Evolutionary conservation across 2,888 invertebrate species (phyloP).

Genomic region (Nephrotoma flavescens): DNA sequence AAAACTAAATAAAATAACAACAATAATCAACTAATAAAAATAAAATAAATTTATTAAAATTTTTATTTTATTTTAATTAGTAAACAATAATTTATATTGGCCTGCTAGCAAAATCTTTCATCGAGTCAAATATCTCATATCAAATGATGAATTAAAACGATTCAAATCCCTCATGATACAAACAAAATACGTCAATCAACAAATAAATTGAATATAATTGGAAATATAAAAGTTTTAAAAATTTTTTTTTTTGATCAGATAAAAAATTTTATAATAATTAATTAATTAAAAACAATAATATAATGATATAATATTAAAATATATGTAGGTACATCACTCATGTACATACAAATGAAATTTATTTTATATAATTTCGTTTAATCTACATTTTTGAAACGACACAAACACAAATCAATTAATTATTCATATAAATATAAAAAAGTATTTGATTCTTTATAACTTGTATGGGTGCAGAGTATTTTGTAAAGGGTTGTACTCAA

Average conservation of each 20-base stretch:
- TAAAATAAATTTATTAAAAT: neutral
- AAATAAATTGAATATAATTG: slow-evolving; percentile 9
- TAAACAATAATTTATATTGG: neutral
- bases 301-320: neutral
- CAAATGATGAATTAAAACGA: slow-evolving; percentile 15
- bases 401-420: neutral
- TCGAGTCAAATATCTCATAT: slow-evolving; percentile 2
- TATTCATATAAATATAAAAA: neutral
- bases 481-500: no score
- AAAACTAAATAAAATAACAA: neutral
- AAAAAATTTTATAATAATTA: neutral
- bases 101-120: neutral
- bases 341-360: neutral
- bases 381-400: neutral
- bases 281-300: neutral
- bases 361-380: neutral
- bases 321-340: neutral
- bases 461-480: neutral
- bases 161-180: slow-evolving; percentile 31
- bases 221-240: neutral
- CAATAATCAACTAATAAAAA: neutral
- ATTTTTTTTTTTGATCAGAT: neutral
- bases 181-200: slow-evolving; percentile 6
- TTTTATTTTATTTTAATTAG: neutral
- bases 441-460: neutral